Evolutionary conservation across 2,888 invertebrate species (phyloP), one percentile per base, ranked within the genome.

Genomic region (Cataglyphis albicans): DNA sequence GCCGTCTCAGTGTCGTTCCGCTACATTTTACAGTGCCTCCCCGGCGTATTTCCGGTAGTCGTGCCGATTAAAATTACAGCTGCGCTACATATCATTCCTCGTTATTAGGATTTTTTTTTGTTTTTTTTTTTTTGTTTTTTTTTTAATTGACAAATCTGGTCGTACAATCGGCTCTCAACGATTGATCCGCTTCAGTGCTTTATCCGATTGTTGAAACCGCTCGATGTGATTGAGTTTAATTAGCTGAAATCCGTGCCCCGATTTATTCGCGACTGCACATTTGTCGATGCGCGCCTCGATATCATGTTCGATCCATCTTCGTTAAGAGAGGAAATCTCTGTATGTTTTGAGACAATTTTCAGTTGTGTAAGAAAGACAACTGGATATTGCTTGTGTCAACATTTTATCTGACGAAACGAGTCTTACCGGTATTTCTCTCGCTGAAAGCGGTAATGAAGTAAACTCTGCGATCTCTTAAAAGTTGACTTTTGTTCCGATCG

Each of bases 11-110:
- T 21, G 52, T 61, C 59, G 74, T 63, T 63, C 63, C 75, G 75
- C 63, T 52, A 81, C 61, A 73, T 61, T 74, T 74, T 63, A 55
- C 52, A 52, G 81, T 64, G 75, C 52, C 75, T 63, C 74, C 10
- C 64, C 32, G 35, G 55, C 48, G 75, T n/a, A 41, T 44, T 65
- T 57, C 52, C 57, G 25, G 75, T 63, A n/a, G 25, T 3, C n/a
- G 44, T 18, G 44, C 18, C 57, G 65, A 75, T 75, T 65, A 59
- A 57, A 52, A 75, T 57, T 52, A 12, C 70, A 76, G 55, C 68
- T 76, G 68, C 44, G n/a, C 57, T 32, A 18, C 57, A 29, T 15
- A 5, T 18, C 48, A 9, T 55, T 38, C 5, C 25, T 6, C 25
- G 65, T 76, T 52, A 67, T 67, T 65, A 59, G 64, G 21, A 15